Evolutionary conservation across 2,888 invertebrate genomes (phyloP).

Genomic region (Actias luna): DNA sequence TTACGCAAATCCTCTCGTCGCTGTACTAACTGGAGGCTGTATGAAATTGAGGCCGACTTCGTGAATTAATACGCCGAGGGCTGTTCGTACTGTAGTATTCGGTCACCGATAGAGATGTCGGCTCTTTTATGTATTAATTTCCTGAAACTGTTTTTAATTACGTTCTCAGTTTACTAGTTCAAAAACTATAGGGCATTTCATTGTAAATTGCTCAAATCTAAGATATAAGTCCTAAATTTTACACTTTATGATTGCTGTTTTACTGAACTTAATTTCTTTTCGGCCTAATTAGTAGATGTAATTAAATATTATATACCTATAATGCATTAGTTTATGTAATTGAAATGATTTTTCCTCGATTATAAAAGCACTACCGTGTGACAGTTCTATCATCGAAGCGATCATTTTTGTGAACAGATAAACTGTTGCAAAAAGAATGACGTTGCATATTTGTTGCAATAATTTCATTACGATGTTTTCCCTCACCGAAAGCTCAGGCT

Average conservation of each 20-base stretch:
- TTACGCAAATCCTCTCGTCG: conserved; percentile 6
- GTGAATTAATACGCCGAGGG: conserved; percentile 3
- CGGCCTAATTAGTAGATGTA: no score
- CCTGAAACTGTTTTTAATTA: no score
- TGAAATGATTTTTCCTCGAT: not conserved
- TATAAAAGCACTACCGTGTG: not conserved
- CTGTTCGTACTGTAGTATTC: not conserved
- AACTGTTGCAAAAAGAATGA: not conserved
- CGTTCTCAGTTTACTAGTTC: no score
- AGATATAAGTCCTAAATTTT: no score
- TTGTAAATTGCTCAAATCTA: no score
- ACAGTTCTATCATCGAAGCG: not conserved
- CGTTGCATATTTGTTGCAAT: no score
- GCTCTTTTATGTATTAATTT: not conserved
- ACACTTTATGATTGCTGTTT: no score
- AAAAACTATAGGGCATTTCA: no score
- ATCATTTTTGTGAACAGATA: not conserved
- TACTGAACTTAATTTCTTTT: no score
- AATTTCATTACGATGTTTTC: no score
- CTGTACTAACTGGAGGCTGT: not conserved
- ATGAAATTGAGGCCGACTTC: conserved; percentile 4
- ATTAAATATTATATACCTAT: no score
- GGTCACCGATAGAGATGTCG: not conserved
- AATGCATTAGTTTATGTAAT: no score
- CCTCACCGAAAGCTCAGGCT: not conserved